Percentiles rank a stretch among this genome's conserved stretches.
These are phyloP conservation scores for Pangasianodon hypophthalmus DNA, from an alignment of 2,113 vertebrate species.

Conservation along the genomic window DNA sequence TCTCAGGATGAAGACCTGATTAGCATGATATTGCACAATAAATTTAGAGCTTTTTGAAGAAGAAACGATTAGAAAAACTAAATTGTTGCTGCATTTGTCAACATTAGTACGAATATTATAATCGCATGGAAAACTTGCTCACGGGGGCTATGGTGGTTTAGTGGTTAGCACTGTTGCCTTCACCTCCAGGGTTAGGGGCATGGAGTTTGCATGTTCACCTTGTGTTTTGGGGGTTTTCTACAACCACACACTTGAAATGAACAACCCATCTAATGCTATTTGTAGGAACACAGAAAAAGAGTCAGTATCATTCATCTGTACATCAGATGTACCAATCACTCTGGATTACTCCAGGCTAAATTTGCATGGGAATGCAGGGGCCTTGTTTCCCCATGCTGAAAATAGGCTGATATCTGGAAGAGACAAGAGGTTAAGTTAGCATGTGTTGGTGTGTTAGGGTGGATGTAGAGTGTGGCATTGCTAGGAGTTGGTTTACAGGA, in stretches of 20 bases:
- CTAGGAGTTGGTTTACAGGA: slow-evolving; percentile 56
- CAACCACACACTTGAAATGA: background rate
- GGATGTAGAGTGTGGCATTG: slow-evolving; percentile 21
- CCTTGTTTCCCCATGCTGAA: slow-evolving; percentile 44
- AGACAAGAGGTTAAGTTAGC: slow-evolving; percentile 40
- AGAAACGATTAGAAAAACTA: background rate
- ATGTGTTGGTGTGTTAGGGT: slow-evolving; percentile 14
- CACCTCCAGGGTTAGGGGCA: too few relatives aligned
- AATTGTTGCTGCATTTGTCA: background rate
- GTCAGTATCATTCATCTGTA: background rate
- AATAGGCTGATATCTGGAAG: slow-evolving; percentile 46
- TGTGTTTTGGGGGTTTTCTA: background rate
- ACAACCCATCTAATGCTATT: background rate
- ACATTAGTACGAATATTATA: background rate
- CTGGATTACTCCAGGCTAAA: slow-evolving; percentile 3
- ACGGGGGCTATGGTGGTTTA: too few relatives aligned
- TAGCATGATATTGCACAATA: background rate
- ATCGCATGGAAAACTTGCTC: background rate
- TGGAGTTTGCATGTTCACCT: too few relatives aligned
- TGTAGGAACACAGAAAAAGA: background rate
- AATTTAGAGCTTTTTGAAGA: background rate
- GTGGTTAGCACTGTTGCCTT: too few relatives aligned
- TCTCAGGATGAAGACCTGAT: background rate
- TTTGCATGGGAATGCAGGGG: slow-evolving; percentile 27
- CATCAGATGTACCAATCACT: slow-evolving; percentile 3